Evolutionary conservation across 2,113 vertebrate species (phyloP).

Genomic region (Charadrius vociferus): DNA sequence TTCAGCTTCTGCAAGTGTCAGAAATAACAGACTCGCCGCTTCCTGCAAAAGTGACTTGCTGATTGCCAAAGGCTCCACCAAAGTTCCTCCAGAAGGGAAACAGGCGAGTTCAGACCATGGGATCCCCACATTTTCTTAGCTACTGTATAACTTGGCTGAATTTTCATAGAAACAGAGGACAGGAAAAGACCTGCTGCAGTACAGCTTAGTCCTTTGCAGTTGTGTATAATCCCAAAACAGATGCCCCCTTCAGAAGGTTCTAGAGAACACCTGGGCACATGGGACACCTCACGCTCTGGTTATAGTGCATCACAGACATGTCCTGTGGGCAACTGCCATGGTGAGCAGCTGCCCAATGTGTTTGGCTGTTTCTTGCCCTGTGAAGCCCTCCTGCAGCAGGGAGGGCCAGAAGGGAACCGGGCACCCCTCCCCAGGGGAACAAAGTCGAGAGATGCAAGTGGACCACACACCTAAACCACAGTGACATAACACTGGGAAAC

Average conservation of each 20-base stretch:
- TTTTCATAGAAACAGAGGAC: neutral
- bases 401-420: neutral
- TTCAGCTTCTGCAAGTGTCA: neutral
- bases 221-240: neutral
- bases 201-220: neutral
- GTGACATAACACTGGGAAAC: neutral
- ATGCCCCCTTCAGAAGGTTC: neutral
- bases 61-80: neutral
- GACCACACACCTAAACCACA: neutral
- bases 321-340: neutral
- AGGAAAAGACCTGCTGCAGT: neutral
- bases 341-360: neutral
- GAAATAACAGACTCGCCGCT: neutral
- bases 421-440: neutral
- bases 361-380: neutral
- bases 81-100: neutral
- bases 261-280: neutral
- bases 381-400: neutral
- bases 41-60: neutral
- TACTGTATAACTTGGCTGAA: neutral
- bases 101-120: neutral
- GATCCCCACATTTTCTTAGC: neutral
- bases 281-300: neutral
- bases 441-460: no score
- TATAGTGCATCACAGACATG: accelerated